A percentile compares a stretch with the other conserved stretches of the same genome.
phyloP scores from a whole-genome alignment of 1,140 invertebrate genomes.

The Patella vulgata region DNA sequence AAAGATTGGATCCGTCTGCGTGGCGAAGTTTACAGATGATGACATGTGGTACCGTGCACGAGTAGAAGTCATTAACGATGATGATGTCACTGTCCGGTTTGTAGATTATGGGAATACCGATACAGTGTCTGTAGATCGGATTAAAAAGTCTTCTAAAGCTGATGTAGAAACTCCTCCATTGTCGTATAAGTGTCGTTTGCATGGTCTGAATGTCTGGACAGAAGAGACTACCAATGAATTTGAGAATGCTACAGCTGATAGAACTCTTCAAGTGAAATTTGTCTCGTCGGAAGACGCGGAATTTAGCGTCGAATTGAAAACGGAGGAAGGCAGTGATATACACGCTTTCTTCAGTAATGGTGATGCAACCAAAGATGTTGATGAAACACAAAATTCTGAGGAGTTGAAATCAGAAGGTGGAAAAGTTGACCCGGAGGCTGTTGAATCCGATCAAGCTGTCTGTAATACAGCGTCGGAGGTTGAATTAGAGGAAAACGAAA shows the following conservation, averaged over 20 bases:
- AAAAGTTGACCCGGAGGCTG: no score
- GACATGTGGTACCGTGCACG: conserved; percentile 82
- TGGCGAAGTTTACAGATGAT: conserved; percentile 79
- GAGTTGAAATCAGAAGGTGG: no score
- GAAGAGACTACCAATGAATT: conserved; percentile 70
- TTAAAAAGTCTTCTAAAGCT: conserved; percentile 77
- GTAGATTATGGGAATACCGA: conserved; percentile 71
- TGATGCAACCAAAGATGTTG: no score
- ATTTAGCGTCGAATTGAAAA: background rate
- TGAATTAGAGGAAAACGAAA: no score
- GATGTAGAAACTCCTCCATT: conserved; percentile 71
- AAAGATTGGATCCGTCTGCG: conserved; percentile 71
- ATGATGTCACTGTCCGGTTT: conserved; percentile 72
- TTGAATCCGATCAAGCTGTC: no score
- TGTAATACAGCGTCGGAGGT: no score
- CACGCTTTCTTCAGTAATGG: no score
- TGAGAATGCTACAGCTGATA: conserved; percentile 82
- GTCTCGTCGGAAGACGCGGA: background rate
- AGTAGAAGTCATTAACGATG: conserved; percentile 76
- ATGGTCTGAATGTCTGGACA: background rate
- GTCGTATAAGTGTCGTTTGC: conserved; percentile 19
- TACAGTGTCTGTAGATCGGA: conserved; percentile 77
- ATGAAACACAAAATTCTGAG: no score
- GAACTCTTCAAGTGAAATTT: conserved; percentile 60
- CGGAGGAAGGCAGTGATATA: no score